phyloP scores from a whole-genome alignment of 35 echinoderm and acorn worm species.

The Acanthaster planci region DNA sequence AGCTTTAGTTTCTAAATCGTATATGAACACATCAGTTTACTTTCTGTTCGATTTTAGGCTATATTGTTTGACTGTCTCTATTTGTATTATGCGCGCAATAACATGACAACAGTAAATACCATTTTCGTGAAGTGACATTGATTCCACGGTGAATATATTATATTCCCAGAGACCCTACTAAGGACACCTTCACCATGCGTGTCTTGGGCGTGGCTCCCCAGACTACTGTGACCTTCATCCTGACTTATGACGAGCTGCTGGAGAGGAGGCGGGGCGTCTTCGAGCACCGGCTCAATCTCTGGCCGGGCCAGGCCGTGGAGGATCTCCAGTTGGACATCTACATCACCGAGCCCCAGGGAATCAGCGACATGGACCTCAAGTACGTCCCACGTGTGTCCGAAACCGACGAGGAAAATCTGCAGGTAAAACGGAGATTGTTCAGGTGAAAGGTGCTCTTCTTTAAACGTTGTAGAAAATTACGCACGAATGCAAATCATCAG shows the following conservation, averaged over 20 bases:
- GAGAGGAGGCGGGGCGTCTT: conserved; percentile 57
- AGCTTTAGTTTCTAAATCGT: too few species aligned
- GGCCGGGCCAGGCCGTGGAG: conserved; percentile 79
- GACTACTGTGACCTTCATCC: conserved; percentile 52
- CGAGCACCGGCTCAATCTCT: conserved; percentile 76
- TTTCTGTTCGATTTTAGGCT: too few species aligned
- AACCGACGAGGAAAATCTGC: not conserved
- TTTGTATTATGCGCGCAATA: too few species aligned
- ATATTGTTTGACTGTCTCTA: too few species aligned
- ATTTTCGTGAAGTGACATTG: too few species aligned
- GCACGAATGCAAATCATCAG: not conserved
- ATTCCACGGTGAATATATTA: too few species aligned
- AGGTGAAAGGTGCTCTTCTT: not conserved
- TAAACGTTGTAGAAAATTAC: too few species aligned
- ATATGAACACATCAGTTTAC: too few species aligned
- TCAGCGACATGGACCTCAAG: conserved; percentile 43
- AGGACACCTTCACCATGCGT: conserved; percentile 60
- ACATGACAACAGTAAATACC: too few species aligned
- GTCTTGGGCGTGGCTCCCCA: conserved; percentile 51
- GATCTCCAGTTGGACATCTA: conserved; percentile 64
- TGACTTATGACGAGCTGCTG: conserved; percentile 83
- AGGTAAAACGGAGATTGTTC: not conserved
- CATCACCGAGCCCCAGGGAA: conserved; percentile 86
- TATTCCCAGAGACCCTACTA: conserved; percentile 66
- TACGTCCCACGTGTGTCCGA: conserved; percentile 23